Percentiles rank a stretch among this genome's conserved stretches.
Conservation (phyloP, 1,140 invertebrate genomes). For the Nephila pilipes region DNA sequence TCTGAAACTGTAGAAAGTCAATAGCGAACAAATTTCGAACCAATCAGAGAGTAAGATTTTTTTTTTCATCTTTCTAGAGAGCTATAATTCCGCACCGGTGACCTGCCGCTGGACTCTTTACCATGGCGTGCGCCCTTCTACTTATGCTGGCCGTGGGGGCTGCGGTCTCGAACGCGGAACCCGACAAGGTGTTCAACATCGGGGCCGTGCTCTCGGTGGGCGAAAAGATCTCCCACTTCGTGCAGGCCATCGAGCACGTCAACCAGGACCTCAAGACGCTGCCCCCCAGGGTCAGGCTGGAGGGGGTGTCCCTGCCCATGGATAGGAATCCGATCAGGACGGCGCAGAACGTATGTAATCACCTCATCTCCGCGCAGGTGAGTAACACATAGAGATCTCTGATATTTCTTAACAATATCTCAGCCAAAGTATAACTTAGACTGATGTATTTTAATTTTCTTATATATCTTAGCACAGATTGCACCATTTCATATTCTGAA, state of each 20-base stretch:
- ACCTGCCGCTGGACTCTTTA: neutral
- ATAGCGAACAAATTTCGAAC: no score
- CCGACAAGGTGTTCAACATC: conserved; percentile 82
- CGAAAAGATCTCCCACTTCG: conserved; percentile 88
- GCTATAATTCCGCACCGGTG: neutral
- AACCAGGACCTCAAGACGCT: conserved; percentile 92
- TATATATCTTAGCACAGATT: no score
- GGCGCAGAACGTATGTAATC: conserved; percentile 95
- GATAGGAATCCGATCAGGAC: conserved; percentile 96
- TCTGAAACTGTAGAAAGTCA: neutral
- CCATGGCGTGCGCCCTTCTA: neutral
- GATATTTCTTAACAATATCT: no score
- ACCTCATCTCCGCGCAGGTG: conserved; percentile 84
- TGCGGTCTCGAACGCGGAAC: neutral
- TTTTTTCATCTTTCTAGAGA: neutral
- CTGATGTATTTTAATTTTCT: no score
- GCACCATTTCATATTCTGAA: no score
- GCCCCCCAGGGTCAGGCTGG: conserved; percentile 85
- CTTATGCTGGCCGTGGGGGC: neutral
- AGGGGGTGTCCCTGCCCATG: conserved; percentile 86
- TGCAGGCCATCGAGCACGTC: conserved; percentile 89
- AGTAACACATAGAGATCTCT: neutral
- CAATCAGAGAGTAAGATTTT: neutral
- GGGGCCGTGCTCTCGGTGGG: conserved; percentile 94
- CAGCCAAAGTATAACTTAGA: no score